A percentile compares a stretch with the other conserved stretches of the same genome.
Conservation (phyloP, 2,113 vertebrate genomes). For the Ictalurus punctatus region DNA sequence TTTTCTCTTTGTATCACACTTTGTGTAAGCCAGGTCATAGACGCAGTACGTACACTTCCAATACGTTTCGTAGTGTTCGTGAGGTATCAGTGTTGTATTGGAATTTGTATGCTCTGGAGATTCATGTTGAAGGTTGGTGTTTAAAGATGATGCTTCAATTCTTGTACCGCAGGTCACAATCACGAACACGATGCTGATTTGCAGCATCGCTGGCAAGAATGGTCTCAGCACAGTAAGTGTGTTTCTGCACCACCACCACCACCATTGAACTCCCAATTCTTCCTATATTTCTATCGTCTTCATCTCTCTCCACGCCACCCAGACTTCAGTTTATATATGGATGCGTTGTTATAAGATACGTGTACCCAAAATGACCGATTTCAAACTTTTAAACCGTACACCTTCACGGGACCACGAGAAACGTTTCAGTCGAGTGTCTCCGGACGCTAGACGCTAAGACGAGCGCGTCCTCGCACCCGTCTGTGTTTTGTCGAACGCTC, state of each 20-base stretch:
- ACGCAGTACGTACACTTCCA: not conserved
- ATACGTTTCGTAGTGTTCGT: too few species aligned
- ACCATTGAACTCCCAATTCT: not conserved
- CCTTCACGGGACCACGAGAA: too few species aligned
- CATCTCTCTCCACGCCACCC: not conserved
- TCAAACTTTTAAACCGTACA: too few species aligned
- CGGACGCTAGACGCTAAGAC: not conserved
- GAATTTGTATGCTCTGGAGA: not conserved
- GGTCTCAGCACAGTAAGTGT: conserved; percentile 69
- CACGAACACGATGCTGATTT: conserved; percentile 57
- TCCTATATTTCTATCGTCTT: too few species aligned
- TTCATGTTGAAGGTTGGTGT: not conserved
- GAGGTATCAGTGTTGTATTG: not conserved
- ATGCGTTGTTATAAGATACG: not conserved
- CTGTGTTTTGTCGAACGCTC: not conserved
- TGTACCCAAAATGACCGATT: not conserved
- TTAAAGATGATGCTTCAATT: not conserved
- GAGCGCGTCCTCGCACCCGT: not conserved
- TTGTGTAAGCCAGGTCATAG: not conserved
- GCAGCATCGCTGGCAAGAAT: conserved; percentile 72
- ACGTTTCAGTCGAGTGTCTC: too few species aligned
- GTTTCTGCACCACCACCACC: not conserved
- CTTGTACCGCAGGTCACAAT: conserved; percentile 17
- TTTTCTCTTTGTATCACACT: not conserved
- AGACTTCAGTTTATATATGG: not conserved